Percentiles rank a stretch among this genome's conserved stretches.
phyloP scores from a whole-genome alignment of 2,797 vertebrate genomes.

The Pelobates cultripes region DNA sequence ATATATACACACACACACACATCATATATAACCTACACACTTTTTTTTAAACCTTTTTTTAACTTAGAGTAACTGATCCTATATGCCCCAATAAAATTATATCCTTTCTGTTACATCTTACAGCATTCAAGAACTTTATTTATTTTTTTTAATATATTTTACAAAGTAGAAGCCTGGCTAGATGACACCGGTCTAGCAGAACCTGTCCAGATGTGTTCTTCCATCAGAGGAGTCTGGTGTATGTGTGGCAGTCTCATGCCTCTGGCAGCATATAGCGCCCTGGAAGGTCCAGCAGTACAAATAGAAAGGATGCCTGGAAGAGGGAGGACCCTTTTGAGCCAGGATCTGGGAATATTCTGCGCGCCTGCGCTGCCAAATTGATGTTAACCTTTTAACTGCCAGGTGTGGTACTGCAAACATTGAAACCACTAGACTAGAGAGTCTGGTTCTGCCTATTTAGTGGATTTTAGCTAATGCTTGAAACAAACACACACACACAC shows the following conservation, averaged over 20 bases:
- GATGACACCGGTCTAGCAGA: slow-evolving; percentile 7
- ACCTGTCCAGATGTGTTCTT: slow-evolving; percentile 49
- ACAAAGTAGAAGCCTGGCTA: neutral
- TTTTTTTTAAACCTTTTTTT: no score
- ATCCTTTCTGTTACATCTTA: neutral
- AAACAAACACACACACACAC: no score
- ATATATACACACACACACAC: no score
- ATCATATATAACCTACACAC: no score
- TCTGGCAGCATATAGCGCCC: slow-evolving; percentile 40
- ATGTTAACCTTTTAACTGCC: slow-evolving; percentile 40
- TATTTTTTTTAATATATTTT: neutral
- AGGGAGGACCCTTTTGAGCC: slow-evolving; percentile 32
- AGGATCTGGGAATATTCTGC: slow-evolving; percentile 38
- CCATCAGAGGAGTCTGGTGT: slow-evolving; percentile 36
- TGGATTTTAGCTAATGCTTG: no score
- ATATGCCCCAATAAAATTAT: no score
- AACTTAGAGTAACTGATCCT: no score
- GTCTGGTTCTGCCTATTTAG: no score
- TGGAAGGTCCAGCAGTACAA: slow-evolving; percentile 53
- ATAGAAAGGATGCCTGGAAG: slow-evolving; percentile 54
- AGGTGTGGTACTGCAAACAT: slow-evolving; percentile 3
- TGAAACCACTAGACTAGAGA: no score
- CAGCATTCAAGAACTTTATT: neutral
- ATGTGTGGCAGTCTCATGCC: slow-evolving; percentile 52
- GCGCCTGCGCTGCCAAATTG: slow-evolving; percentile 52